Evolutionary conservation across 2,113 vertebrate genomes (phyloP).

Genomic region (Toxotes chatareus): DNA sequence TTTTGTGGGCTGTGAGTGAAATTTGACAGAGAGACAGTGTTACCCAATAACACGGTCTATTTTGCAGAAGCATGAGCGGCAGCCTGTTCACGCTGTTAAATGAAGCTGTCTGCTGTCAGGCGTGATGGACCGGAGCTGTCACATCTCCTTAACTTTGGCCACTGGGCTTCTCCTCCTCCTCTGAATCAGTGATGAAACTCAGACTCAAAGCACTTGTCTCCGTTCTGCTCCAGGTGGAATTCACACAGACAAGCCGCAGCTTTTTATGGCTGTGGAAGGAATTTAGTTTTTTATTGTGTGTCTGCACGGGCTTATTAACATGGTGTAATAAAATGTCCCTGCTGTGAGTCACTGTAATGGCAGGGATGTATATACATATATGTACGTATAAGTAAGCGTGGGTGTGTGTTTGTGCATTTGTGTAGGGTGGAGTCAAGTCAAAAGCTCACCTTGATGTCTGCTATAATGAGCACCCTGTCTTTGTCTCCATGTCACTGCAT

Average conservation of each 20-base stretch:
- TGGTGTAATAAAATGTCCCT: conserved; percentile 61
- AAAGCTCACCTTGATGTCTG: conserved; percentile 66
- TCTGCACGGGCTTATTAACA: conserved; percentile 20
- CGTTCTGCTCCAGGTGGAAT: conserved; percentile 2
- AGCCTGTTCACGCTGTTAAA: conserved; percentile 39
- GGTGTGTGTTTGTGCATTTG: conserved; percentile 37
- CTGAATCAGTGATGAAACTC: conserved; percentile 21
- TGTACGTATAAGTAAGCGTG: conserved; percentile 5
- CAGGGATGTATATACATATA: conserved; percentile 4
- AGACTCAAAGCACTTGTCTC: background rate
- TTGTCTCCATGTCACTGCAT: conserved; percentile 65
- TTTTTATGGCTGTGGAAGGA: conserved; percentile 20
- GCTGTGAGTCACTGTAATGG: conserved; percentile 61
- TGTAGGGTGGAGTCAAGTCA: conserved; percentile 43
- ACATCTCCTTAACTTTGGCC: conserved; percentile 64
- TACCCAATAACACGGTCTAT: conserved; percentile 28
- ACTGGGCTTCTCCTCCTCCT: conserved; percentile 1
- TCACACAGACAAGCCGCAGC: background rate
- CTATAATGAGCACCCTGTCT: conserved; percentile 64
- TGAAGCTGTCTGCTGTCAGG: conserved; percentile 71
- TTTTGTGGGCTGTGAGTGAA: conserved; percentile 36
- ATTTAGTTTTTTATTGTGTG: conserved; percentile 23
- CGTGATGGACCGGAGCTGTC: conserved; percentile 41
- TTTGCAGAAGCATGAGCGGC: conserved; percentile 16
- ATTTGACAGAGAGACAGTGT: conserved; percentile 19